phyloP scores from a whole-genome alignment of 1,140 invertebrate species.

The Magallana angulata region DNA sequence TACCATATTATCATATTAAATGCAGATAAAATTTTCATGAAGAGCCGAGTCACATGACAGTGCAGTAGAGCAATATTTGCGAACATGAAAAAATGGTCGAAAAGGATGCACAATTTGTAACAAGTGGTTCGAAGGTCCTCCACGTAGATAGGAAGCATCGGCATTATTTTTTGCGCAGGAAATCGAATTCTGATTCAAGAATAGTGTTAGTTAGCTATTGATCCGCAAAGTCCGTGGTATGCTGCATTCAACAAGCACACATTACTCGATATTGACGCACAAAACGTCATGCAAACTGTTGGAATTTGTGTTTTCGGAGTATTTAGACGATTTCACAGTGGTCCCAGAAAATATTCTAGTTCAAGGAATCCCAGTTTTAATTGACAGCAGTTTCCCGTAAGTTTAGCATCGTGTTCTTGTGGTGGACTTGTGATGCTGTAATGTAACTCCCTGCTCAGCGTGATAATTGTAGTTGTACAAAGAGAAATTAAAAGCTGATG shows the following conservation, averaged over 20 bases:
- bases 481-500: conserved; percentile 19
- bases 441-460: not conserved
- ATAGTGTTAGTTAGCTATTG: conserved; percentile 42
- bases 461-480: not conserved
- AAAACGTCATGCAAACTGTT: conserved; percentile 35
- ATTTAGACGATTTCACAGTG: conserved; percentile 21
- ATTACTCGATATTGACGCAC: not conserved
- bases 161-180: conserved; percentile 20
- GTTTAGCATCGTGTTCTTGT: not conserved
- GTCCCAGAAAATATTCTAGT: not conserved
- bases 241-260: conserved; percentile 45
- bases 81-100: conserved; percentile 57
- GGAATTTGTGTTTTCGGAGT: conserved; percentile 41
- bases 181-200: conserved; percentile 36
- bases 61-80: conserved; percentile 47
- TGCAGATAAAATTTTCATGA: conserved; percentile 63
- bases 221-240: conserved; percentile 39
- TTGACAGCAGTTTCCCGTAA: not conserved
- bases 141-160: not conserved
- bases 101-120: conserved; percentile 10
- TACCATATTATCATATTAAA: conserved; percentile 61
- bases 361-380: not conserved
- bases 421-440: not conserved
- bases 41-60: conserved; percentile 54
- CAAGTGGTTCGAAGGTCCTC: conserved; percentile 20